Conservation (phyloP, 2,113 vertebrate species). For the Platysternon megacephalum region DNA sequence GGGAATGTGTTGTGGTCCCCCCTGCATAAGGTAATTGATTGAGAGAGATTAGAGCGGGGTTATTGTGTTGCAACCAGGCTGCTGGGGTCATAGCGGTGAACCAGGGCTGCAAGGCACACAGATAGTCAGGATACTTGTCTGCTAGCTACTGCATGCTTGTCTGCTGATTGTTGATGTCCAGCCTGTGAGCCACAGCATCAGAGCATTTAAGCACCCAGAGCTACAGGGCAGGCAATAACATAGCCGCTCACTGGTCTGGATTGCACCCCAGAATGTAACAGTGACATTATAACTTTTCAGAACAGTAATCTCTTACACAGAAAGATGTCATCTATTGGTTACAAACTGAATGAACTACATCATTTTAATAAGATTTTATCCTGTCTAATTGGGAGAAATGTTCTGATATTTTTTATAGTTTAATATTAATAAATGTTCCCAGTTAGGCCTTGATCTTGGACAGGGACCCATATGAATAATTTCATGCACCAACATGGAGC, state of each 20-base stretch:
- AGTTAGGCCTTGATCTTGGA: neutral
- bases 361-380: neutral
- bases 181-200: neutral
- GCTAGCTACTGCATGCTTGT: no score
- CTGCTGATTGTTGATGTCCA: neutral
- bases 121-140: no score
- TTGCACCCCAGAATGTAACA: no score
- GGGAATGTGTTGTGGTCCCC: neutral
- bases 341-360: no score
- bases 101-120: neutral
- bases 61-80: neutral
- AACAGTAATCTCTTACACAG: no score
- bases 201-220: neutral
- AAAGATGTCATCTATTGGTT: no score
- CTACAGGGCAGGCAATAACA: neutral
- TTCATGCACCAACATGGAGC: neutral
- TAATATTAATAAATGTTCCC: neutral
- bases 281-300: no score
- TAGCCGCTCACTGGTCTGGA: no score
- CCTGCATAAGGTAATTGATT: neutral
- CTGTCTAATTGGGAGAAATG: neutral
- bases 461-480: neutral
- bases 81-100: neutral
- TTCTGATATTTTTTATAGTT: neutral
- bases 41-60: neutral